Evolutionary conservation across 2,113 vertebrate species (phyloP), one percentile per base, ranked within the genome.

Genomic region (Heterochromis multidens): DNA sequence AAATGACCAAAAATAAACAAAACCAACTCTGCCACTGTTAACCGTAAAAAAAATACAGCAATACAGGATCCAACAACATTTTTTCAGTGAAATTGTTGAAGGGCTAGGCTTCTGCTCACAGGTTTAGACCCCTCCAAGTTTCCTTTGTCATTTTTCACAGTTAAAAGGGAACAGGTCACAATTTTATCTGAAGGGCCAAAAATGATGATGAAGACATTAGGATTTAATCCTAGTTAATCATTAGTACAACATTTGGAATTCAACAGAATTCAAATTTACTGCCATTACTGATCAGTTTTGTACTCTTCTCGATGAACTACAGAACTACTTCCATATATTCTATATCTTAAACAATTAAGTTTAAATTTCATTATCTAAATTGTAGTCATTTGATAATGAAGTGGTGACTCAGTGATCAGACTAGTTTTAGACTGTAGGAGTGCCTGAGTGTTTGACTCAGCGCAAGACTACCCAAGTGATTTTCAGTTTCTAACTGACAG

Each of bases 41-140:
- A 31, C n/a, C 4, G 27, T 31, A 2, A 60, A 60, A 60, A 60
- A 60, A 27, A 60, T 60, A 19, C 29, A 31, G 31, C 5, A 60
- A 60, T 0, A 60, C 0, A 60, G 35, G 35, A 37, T 2, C n/a
- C n/a, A n/a, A n/a, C n/a, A n/a, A 37, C 35, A 37, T 37, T 60
- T 60, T 31, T 29, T 31, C 27, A 31, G 27, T 60, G 59, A 4
- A 60, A 60, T 16, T 31, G 7, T 60, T 27, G 13, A 23, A 59
- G 57, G 6, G 3, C 12, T 59, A 27, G 25, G 7, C 57, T 27
- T 7, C 57, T 27, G 23, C 57, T 58, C 23, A 27, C 57, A 58
- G 23, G 25, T 60, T 60, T 60, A 60, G 14, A 27, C 4, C 29
- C 59, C 27, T 60, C 4, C 16, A 60, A 31, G 59, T 27, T 60